Evolutionary conservation across 2,113 vertebrate species (phyloP).

Genomic region (Uropsilus gracilis): DNA sequence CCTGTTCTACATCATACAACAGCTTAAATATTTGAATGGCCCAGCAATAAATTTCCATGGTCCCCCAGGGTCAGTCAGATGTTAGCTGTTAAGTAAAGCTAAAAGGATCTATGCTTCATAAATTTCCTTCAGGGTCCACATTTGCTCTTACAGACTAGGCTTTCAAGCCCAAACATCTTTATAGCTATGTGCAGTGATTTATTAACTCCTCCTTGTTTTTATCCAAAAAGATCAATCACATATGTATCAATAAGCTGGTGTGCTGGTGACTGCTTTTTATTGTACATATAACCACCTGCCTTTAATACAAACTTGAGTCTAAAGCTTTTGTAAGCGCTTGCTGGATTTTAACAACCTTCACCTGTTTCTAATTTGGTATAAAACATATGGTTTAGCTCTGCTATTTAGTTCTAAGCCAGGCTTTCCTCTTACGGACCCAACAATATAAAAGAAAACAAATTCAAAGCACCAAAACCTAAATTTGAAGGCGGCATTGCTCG

Average conservation of each 20-base stretch:
- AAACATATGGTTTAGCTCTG: constrained; percentile 92
- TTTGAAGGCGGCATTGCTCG: constrained; percentile 65
- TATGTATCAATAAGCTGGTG: constrained; percentile 79
- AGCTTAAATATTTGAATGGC: constrained; percentile 80
- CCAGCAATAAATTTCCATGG: constrained; percentile 78
- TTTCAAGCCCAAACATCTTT: constrained; percentile 84
- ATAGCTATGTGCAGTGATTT: constrained; percentile 81
- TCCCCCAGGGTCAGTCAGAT: constrained; percentile 82
- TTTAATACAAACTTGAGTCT: constrained; percentile 86
- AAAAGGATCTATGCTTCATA: constrained; percentile 84
- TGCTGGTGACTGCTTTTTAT: constrained; percentile 83
- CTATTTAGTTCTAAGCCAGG: constrained; percentile 85
- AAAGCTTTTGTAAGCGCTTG: constrained; percentile 85
- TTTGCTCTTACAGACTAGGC: constrained; percentile 81
- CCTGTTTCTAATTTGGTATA: constrained; percentile 92
- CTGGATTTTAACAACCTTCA: constrained; percentile 88
- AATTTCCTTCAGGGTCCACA: constrained; percentile 84
- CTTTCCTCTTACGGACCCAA: constrained; percentile 79
- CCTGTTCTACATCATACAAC: constrained; percentile 78
- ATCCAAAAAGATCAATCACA: constrained; percentile 84
- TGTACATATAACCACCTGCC: constrained; percentile 83
- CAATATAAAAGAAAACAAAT: constrained; percentile 78
- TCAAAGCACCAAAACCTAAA: constrained; percentile 56
- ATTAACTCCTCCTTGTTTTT: constrained; percentile 82
- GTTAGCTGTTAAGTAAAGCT: constrained; percentile 87